Evolutionary conservation across 1,140 invertebrate species (phyloP), one percentile per base, ranked within the genome.

Genomic region (Dendrolimus kikuchii): DNA sequence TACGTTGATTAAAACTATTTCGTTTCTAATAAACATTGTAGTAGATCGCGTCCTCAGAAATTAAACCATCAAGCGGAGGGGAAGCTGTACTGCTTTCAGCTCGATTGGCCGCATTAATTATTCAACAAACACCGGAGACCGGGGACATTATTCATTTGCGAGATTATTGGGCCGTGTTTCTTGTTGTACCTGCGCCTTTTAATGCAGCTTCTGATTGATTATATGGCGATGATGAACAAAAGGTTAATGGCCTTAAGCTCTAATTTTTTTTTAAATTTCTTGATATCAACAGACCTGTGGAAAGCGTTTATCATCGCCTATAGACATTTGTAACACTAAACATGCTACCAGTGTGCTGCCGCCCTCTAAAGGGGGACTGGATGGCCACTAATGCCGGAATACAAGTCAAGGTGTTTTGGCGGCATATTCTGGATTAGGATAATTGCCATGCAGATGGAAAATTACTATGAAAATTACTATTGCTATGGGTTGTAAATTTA

Each of bases 41-140:
- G 9, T 2, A 23, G 23, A 23, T 44, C 9, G 41, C 9, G 45
- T 51, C 5, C 36, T 42, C 45, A 9, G 41, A 51, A 45, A 45
- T 51, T 51, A 51, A 51, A 44, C 50, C 41, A 40, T 44, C 40
- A 36, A 45, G 45, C 42, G 43, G 38, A 53, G 44, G 43, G 44
- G 41, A 38, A 49, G 44, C 10, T 43, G 46, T n/a, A 56, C 59
- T 60, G 60, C 59, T 65, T 65, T 63, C 53, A 43, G 58, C 55
- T 59, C 62, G 57, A 68, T 64, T 68, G 62, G 55, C 36, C 40
- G 9, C 38, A 62, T 68, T 60, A 59, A 66, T 66, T 62, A 70
- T 70, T 70, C 67, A 70, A 60, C 38, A 46, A 46, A 53, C 42
- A 55, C 46, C 55, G 42, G 59, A 51, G 39, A 44, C 51, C 45